Percentiles rank a stretch among this genome's conserved stretches.
Evolutionary conservation across 2,888 invertebrate genomes (phyloP).

Genomic region (Himalopsyche tibetana): DNA sequence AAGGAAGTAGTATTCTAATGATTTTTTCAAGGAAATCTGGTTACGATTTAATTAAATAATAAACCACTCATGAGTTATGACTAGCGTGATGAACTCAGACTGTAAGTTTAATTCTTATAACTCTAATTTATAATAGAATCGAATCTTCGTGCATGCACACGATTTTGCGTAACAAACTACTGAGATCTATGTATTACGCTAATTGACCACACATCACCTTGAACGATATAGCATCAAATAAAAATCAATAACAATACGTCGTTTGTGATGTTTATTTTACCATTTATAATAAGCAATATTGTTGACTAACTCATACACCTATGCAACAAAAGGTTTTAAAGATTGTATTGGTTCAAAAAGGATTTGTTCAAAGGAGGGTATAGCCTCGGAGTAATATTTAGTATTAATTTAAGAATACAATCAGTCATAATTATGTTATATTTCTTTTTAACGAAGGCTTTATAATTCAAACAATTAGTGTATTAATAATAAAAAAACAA

Average conservation of each 20-base stretch:
- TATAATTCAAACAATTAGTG: no score
- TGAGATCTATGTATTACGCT: background rate
- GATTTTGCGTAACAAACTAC: background rate
- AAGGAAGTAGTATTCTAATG: no score
- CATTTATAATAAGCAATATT: background rate
- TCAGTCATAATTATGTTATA: no score
- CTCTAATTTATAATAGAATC: no score
- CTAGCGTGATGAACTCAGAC: no score
- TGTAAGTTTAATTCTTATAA: no score
- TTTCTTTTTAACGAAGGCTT: no score
- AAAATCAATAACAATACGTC: slow-evolving; percentile 28
- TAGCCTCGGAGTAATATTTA: background rate
- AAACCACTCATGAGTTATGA: no score
- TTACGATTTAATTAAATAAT: no score
- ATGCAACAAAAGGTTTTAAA: background rate
- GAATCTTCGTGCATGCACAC: background rate
- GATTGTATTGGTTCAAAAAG: background rate
- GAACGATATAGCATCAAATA: slow-evolving; percentile 31
- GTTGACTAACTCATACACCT: background rate
- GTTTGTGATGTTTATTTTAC: background rate
- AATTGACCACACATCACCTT: slow-evolving; percentile 22
- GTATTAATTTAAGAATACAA: no score
- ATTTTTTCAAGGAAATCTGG: no score
- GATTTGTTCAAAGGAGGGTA: background rate
- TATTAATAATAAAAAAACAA: no score